Evolutionary conservation across 2,797 vertebrate genomes (phyloP).

Genomic region (Coregonus suidteri): DNA sequence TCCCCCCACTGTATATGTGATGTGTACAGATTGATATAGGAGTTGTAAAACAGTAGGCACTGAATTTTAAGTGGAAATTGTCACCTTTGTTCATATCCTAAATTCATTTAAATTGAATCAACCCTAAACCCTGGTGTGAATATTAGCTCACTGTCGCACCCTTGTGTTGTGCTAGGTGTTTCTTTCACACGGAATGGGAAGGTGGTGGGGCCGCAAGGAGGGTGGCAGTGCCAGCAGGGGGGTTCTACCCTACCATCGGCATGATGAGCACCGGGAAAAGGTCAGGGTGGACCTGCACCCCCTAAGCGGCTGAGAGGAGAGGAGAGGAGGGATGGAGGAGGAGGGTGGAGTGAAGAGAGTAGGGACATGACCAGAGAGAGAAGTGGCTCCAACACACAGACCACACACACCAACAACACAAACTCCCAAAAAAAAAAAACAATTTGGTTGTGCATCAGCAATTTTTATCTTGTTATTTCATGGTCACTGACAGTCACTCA

Average conservation of each 20-base stretch:
- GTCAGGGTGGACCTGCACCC: conserved; percentile 87
- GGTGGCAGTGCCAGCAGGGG: conserved; percentile 77
- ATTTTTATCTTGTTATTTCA: too few relatives aligned
- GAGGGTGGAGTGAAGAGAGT: not conserved
- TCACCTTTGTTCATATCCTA: not conserved
- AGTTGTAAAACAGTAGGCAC: not conserved
- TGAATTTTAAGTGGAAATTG: not conserved
- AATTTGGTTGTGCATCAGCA: too few relatives aligned
- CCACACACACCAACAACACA: too few relatives aligned
- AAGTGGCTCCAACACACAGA: too few relatives aligned
- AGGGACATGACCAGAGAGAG: not conserved
- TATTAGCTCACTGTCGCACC: conserved; percentile 14
- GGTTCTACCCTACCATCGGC: conserved; percentile 86
- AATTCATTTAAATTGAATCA: not conserved
- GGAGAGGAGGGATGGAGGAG: not conserved
- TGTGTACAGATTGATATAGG: not conserved
- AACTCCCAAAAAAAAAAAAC: too few relatives aligned
- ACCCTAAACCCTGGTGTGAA: not conserved
- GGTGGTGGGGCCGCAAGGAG: conserved; percentile 84
- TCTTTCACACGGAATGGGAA: conserved; percentile 86
- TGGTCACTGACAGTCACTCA: too few relatives aligned
- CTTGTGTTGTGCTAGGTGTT: conserved; percentile 76
- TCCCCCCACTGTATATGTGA: too few relatives aligned
- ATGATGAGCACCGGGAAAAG: conserved; percentile 89
- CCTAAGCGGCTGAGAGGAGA: conserved; percentile 77